Conservation (phyloP, 2,113 vertebrate genomes). For the Redunca redunca region DNA sequence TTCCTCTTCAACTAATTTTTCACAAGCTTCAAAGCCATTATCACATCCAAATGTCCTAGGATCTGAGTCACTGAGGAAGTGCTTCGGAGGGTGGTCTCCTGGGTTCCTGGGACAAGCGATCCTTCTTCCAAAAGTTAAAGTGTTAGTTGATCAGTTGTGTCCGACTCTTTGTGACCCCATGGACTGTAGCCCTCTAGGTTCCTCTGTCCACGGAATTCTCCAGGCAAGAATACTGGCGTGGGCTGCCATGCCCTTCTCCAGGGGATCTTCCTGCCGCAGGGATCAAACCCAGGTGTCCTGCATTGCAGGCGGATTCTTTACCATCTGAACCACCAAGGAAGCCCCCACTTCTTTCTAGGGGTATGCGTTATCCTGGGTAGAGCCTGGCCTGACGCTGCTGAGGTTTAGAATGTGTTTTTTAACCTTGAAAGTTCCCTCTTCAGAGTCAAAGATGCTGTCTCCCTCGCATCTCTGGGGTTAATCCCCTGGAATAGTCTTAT, state of each 20-base stretch:
- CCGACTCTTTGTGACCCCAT: background rate
- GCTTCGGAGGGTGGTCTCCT: background rate
- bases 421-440: background rate
- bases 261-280: background rate
- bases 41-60: background rate
- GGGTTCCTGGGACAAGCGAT: background rate
- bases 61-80: background rate
- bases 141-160: background rate
- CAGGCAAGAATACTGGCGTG: background rate
- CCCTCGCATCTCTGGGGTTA: background rate
- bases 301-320: background rate
- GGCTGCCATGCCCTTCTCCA: background rate
- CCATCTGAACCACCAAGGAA: background rate
- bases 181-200: background rate
- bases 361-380: background rate
- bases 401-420: background rate
- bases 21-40: background rate
- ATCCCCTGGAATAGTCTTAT: background rate
- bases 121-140: background rate
- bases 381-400: background rate
- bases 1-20: background rate
- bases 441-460: background rate
- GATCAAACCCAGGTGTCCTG: background rate
- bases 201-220: background rate
- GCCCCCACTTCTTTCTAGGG: background rate